Percentiles rank a stretch among this genome's conserved stretches.
Evolutionary conservation across 2,113 vertebrate species (phyloP).

Genomic region (Cebidichthys violaceus): DNA sequence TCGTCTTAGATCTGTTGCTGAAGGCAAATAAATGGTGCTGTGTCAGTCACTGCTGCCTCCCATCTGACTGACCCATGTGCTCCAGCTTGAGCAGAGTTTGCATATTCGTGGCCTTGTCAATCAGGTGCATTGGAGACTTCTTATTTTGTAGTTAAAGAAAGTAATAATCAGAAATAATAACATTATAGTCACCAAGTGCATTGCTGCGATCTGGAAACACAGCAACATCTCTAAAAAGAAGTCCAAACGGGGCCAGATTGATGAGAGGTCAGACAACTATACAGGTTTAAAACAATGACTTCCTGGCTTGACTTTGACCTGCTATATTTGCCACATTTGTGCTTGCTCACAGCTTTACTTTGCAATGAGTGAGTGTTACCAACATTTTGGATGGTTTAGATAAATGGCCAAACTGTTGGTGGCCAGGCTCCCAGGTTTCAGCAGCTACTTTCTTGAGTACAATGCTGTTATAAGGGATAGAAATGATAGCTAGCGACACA

Average conservation of each 20-base stretch:
- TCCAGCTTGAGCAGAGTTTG: neutral
- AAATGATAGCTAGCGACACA: neutral
- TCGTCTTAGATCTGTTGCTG: conserved; percentile 20
- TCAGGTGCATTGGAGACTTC: neutral
- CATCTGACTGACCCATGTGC: neutral
- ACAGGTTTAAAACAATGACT: neutral
- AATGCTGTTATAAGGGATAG: neutral
- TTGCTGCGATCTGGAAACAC: neutral
- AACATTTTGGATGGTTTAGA: neutral
- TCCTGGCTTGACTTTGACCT: neutral
- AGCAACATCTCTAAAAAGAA: neutral
- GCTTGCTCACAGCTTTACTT: neutral
- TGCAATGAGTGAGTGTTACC: neutral
- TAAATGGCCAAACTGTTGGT: neutral
- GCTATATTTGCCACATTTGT: neutral
- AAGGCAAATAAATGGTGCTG: conserved; percentile 30
- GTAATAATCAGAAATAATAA: neutral
- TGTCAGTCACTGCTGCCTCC: conserved; percentile 24
- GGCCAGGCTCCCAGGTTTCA: neutral
- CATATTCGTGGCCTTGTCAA: neutral
- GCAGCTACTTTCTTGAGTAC: neutral
- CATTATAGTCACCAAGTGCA: neutral
- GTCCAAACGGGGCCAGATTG: neutral
- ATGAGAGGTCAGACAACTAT: neutral
- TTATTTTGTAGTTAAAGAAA: neutral